Conservation (phyloP, 2,888 invertebrate genomes). For the Subacronicta megacephala region DNA sequence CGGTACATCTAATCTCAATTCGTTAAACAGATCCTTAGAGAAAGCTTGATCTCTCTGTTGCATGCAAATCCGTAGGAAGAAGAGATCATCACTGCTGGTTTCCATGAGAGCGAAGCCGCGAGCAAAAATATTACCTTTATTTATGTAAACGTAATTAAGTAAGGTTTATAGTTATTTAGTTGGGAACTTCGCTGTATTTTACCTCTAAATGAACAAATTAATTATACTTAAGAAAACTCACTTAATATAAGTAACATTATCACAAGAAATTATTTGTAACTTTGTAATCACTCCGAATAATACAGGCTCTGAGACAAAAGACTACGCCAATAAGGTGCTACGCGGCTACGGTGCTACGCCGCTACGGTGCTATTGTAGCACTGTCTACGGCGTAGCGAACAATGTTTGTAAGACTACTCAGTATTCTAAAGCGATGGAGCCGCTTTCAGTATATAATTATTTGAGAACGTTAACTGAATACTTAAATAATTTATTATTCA, state of each 20-base stretch:
- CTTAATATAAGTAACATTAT: not conserved
- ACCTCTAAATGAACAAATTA: not conserved
- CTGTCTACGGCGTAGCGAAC: conserved; percentile 38
- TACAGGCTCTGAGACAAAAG: conserved; percentile 28
- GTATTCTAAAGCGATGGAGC: conserved; percentile 44
- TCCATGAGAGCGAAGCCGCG: no score
- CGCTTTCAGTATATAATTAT: conserved; percentile 46
- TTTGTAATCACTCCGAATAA: conserved; percentile 28
- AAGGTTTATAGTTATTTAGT: no score
- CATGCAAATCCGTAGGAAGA: no score
- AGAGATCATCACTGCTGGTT: no score
- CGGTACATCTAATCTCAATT: no score
- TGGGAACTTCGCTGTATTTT: no score
- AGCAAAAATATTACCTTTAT: no score
- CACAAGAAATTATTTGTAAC: conserved; percentile 18
- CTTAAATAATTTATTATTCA: conserved; percentile 37
- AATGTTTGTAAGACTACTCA: conserved; percentile 40
- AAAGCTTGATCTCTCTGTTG: no score
- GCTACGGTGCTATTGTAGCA: conserved; percentile 40
- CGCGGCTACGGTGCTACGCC: conserved; percentile 1
- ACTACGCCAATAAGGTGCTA: conserved; percentile 42
- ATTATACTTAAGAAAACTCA: not conserved
- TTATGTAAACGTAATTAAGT: no score
- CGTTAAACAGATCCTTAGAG: no score
- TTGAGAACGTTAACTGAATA: conserved; percentile 40